These are phyloP conservation scores for Conus betulinus DNA, from an alignment of 1,140 invertebrate genomes.

Conservation along the genomic window DNA sequence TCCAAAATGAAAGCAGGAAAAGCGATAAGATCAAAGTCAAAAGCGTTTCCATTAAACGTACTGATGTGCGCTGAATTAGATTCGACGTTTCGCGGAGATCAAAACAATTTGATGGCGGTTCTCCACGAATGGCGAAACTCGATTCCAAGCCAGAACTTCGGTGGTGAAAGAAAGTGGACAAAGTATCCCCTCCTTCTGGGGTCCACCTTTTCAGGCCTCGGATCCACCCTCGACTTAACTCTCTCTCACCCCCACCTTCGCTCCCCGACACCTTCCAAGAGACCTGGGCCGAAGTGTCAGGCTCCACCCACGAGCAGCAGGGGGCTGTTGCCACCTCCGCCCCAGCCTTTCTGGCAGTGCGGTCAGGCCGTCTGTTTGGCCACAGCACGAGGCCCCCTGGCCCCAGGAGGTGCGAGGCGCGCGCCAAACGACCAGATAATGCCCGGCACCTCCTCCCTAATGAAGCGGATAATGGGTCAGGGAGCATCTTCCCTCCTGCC, in stretches of 20 bases:
- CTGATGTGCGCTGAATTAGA: neutral
- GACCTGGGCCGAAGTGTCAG: neutral
- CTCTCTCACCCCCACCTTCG: neutral
- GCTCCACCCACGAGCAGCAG: neutral
- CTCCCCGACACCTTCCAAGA: neutral
- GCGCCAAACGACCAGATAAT: neutral
- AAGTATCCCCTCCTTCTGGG: neutral
- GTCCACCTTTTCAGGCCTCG: too few species aligned
- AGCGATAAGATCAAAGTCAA: neutral
- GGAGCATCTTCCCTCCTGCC: neutral
- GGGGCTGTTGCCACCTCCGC: neutral
- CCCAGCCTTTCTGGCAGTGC: neutral
- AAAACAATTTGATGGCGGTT: neutral
- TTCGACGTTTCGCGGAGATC: neutral
- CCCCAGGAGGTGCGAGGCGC: neutral
- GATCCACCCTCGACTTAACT: too few species aligned
- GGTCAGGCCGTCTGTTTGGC: neutral
- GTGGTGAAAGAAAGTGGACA: neutral
- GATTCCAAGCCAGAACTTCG: neutral
- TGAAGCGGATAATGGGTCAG: neutral
- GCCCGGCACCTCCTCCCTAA: neutral
- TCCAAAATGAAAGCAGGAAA: too few species aligned
- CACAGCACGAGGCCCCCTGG: neutral
- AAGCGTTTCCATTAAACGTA: neutral
- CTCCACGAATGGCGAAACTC: neutral